Conservation (phyloP, 2,888 invertebrate species). For the Euzetes globulus region DNA sequence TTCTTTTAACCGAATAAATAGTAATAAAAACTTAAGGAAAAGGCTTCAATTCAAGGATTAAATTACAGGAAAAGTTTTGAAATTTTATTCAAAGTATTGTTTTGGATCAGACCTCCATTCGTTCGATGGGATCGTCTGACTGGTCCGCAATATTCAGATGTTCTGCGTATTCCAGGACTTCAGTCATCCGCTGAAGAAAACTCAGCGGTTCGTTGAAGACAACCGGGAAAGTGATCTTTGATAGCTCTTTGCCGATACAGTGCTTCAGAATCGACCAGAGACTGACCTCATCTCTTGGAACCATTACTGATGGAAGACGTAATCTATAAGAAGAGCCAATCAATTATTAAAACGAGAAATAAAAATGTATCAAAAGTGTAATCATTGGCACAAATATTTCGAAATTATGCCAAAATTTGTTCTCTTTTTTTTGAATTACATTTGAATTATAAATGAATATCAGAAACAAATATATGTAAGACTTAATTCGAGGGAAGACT, state of each 20-base stretch:
- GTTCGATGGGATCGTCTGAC: constrained; percentile 48
- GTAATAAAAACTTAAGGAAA: no score
- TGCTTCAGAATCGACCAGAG: constrained; percentile 85
- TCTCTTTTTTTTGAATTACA: not conserved
- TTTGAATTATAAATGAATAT: no score
- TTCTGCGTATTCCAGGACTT: constrained; percentile 51
- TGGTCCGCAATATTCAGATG: constrained; percentile 49
- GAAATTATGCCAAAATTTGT: not conserved
- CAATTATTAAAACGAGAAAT: not conserved
- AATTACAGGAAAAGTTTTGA: not conserved
- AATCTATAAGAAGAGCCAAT: constrained; percentile 30
- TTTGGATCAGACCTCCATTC: constrained; percentile 49
- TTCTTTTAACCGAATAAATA: no score
- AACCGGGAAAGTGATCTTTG: constrained; percentile 53
- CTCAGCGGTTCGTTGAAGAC: constrained; percentile 54
- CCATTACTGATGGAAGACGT: constrained; percentile 40
- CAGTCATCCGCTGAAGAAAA: constrained; percentile 52
- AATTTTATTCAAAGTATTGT: not conserved
- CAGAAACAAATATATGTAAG: no score
- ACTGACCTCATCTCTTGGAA: constrained; percentile 62
- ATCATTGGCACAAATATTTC: not conserved
- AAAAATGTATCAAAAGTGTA: not conserved
- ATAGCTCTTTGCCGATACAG: constrained; percentile 60
- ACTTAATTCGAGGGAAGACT: no score
- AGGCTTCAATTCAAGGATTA: no score